These are phyloP conservation scores for Ochlodes sylvanus DNA, from an alignment of 2,888 invertebrate species.

Conservation along the genomic window DNA sequence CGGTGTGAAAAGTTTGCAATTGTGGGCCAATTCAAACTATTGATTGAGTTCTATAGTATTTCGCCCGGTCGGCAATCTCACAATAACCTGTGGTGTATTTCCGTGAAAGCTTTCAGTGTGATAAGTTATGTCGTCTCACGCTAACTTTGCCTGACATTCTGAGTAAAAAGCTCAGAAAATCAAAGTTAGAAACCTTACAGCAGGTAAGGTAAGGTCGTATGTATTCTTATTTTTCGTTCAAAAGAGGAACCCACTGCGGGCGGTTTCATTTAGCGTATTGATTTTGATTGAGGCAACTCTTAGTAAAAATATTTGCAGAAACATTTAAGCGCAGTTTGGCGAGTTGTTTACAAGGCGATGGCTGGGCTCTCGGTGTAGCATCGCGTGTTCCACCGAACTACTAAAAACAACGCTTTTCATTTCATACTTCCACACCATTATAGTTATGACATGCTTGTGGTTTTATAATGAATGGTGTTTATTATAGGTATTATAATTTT, in stretches of 20 bases:
- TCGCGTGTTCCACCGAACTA: conserved; percentile 65
- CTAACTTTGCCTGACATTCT: neutral
- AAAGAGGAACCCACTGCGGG: neutral
- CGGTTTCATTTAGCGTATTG: conserved; percentile 24
- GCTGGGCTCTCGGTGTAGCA: conserved; percentile 57
- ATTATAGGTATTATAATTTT: neutral
- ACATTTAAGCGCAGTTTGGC: conserved; percentile 49
- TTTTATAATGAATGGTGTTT: conserved; percentile 24
- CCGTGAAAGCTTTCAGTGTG: conserved; percentile 53
- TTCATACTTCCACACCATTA: conserved; percentile 57
- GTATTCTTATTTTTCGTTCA: neutral
- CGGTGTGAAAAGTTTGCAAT: conserved; percentile 27
- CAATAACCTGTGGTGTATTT: conserved; percentile 60
- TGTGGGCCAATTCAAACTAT: conserved; percentile 52
- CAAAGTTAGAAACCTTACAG: too few species aligned
- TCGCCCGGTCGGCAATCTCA: conserved; percentile 48
- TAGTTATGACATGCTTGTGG: conserved; percentile 26
- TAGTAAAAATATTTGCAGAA: conserved; percentile 53
- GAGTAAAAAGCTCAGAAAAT: neutral
- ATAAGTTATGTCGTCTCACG: conserved; percentile 34
- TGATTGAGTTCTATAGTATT: conserved; percentile 62
- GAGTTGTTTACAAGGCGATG: conserved; percentile 64
- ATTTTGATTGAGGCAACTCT: conserved; percentile 12
- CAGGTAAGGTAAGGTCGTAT: neutral
- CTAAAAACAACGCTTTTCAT: conserved; percentile 58